Evolutionary conservation across 2,113 vertebrate genomes (phyloP), one percentile per base, ranked within the genome.

Genomic region (Todiramphus saurophagus): DNA sequence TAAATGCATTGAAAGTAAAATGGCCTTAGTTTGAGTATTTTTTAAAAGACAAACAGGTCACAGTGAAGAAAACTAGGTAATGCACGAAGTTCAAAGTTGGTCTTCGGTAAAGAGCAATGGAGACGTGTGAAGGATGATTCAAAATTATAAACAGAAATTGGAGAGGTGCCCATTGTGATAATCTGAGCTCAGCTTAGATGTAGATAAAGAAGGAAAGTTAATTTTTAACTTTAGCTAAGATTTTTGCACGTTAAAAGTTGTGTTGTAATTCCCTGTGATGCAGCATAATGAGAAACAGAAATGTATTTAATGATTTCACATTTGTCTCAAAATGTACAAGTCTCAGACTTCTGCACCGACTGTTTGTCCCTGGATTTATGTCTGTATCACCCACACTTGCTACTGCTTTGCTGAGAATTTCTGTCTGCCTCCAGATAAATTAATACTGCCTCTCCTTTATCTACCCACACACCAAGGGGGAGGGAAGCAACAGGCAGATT

Each of bases 191-290:
- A 76, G 58, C 16, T 95, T 46, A 79, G 35, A 59, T 19, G 16
- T 2, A 84, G 92, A 90, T 96, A 94, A 92, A 90, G 70, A 75
- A 63, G 33, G 31, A 39, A 68, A 76, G 90, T 97, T 96, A 94
- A 96, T 53, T 37, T 44, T 97, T 93, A 97, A 95, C 93, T 75
- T 35, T 81, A 76, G 55, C 55, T 16, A 89, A 46, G 31, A 43
- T 44, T 84, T 93, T 84, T 93, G 53, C 30, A 6, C 7, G 0
- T 85, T 90, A 64, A 53, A 56, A 85, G 39, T 56, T 20, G 30
- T 19, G 12, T 43, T 85, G 17, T 33, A 69, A 27, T 75, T 85
- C 78, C 70, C 59, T 89, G 46, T 35, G 37, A 63, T 43, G 15
- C n/a, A 27, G 13, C 0, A 0, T 51, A 43, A 74, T 7, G 20